These are phyloP conservation scores for Quadroppia sp. DNA, from an alignment of 2,888 invertebrate species.

Conservation along the genomic window DNA sequence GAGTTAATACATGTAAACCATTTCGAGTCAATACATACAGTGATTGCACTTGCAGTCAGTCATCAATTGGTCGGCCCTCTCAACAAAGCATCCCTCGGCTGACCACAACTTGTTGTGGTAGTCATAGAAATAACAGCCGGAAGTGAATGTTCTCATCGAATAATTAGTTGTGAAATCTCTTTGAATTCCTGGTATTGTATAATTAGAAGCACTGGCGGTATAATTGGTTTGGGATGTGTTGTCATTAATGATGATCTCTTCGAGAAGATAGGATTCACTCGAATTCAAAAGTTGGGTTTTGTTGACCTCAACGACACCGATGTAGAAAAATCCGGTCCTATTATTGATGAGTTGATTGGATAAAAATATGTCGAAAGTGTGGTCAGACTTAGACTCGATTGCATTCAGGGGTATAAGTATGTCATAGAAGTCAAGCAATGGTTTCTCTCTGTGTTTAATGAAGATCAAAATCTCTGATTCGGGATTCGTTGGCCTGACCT, in stretches of 20 bases:
- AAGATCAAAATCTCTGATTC: constrained; percentile 47
- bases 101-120: constrained; percentile 49
- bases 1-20: not conserved
- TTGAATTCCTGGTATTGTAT: constrained; percentile 48
- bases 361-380: constrained; percentile 48
- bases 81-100: constrained; percentile 51
- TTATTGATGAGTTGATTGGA: constrained; percentile 48
- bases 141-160: constrained; percentile 51
- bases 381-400: constrained; percentile 27
- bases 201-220: constrained; percentile 48
- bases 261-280: constrained; percentile 36
- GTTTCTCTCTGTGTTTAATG: constrained; percentile 47
- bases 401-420: constrained; percentile 46
- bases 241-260: constrained; percentile 39
- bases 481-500: constrained; percentile 47
- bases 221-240: constrained; percentile 49
- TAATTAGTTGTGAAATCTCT: constrained; percentile 52
- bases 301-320: constrained; percentile 51
- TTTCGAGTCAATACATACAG: constrained; percentile 40
- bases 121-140: constrained; percentile 53
- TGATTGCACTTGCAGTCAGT: constrained; percentile 51
- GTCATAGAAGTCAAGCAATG: constrained; percentile 46
- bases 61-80: constrained; percentile 47
- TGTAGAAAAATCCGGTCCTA: constrained; percentile 51
- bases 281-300: constrained; percentile 36